A percentile compares a stretch with the other conserved stretches of the same genome.
Evolutionary conservation across 2,797 vertebrate genomes (phyloP).

Genomic region (Chrosomus eos): DNA sequence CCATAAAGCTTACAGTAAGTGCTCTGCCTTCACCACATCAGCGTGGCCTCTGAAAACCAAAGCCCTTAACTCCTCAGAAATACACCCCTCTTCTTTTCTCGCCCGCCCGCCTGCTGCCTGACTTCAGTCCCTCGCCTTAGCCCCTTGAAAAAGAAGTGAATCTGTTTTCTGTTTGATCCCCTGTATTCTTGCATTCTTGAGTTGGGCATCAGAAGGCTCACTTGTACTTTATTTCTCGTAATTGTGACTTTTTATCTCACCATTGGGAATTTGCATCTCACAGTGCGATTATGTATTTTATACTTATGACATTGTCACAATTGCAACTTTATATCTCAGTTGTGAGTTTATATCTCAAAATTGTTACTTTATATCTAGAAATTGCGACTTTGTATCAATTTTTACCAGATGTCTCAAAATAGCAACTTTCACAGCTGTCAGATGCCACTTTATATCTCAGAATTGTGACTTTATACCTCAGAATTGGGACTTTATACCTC

Average conservation of each 20-base stretch:
- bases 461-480: neutral
- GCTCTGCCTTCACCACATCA: constrained; percentile 65
- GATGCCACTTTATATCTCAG: neutral
- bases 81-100: constrained; percentile 38
- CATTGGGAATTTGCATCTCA: neutral
- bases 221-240: neutral
- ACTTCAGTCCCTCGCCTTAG: constrained; percentile 30
- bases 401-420: neutral
- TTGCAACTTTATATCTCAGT: neutral
- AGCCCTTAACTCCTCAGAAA: constrained; percentile 54
- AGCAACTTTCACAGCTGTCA: neutral
- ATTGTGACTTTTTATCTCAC: neutral
- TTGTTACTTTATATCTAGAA: neutral
- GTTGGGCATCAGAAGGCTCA: neutral
- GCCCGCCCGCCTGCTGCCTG: neutral
- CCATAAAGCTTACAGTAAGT: constrained; percentile 96
- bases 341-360: neutral
- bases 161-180: constrained; percentile 22
- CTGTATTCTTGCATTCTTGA: constrained; percentile 1
- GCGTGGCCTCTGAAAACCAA: constrained; percentile 57
- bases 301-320: neutral
- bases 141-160: constrained; percentile 23
- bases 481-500: neutral
- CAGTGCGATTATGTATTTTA: neutral
- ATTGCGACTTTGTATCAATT: neutral